Percentiles rank a stretch among this genome's conserved stretches.
These are phyloP conservation scores for Lasioglossum lativentre DNA, from an alignment of 2,888 invertebrate species.

Conservation along the genomic window DNA sequence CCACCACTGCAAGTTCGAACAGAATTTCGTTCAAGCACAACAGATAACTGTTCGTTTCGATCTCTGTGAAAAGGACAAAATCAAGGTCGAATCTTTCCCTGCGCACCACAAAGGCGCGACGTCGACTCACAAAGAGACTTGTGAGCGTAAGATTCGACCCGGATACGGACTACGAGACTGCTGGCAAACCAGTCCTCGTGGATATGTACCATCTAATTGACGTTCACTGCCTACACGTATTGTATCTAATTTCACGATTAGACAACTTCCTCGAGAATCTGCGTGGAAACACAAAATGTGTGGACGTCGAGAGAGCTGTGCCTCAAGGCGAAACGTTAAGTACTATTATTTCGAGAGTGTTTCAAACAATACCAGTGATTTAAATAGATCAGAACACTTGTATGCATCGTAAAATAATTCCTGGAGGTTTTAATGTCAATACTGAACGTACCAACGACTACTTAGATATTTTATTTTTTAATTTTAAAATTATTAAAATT, in stretches of 20 bases:
- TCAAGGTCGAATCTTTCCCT: slow-evolving; percentile 22
- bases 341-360: background rate
- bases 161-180: slow-evolving; percentile 43
- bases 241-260: slow-evolving; percentile 50
- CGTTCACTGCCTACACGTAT: slow-evolving; percentile 45
- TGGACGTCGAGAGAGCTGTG: slow-evolving; percentile 17
- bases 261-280: slow-evolving; percentile 33
- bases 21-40: background rate
- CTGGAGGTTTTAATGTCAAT: too few relatives aligned
- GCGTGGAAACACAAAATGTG: background rate
- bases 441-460: too few relatives aligned
- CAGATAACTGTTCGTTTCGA: background rate
- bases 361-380: too few relatives aligned
- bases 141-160: slow-evolving; percentile 42
- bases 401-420: too few relatives aligned
- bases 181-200: slow-evolving; percentile 42
- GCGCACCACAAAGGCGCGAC: slow-evolving; percentile 9
- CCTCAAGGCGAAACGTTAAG: background rate
- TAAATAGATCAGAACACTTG: too few relatives aligned
- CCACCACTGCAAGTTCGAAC: background rate
- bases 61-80: background rate
- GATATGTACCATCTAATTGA: slow-evolving; percentile 51
- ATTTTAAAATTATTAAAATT: too few relatives aligned
- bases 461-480: too few relatives aligned
- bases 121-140: slow-evolving; percentile 11